Conservation (phyloP, 2,797 vertebrate species). For the Syngnathus rostellatus region DNA sequence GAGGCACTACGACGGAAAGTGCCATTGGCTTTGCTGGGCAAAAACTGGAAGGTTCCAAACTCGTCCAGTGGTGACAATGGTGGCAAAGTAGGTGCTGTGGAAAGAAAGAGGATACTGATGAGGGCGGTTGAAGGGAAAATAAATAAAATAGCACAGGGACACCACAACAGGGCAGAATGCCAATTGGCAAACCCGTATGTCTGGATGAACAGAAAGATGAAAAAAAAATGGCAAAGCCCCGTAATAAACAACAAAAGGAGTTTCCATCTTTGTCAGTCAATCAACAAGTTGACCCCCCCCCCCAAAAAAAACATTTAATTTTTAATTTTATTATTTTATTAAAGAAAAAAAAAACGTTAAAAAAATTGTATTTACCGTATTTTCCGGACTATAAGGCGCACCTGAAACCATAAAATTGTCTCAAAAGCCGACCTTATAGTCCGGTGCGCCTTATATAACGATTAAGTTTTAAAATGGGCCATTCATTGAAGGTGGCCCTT, state of each 20-base stretch:
- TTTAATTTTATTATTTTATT: no score
- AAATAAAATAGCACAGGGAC: not conserved
- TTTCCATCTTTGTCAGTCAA: not conserved
- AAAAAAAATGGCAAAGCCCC: not conserved
- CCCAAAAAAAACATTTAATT: not conserved
- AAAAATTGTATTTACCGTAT: not conserved
- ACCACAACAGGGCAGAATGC: no score
- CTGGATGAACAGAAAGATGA: not conserved
- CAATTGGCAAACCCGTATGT: not conserved
- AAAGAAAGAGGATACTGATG: slow-evolving; percentile 18
- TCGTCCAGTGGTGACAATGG: slow-evolving; percentile 13
- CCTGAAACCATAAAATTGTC: no score
- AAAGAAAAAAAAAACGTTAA: not conserved
- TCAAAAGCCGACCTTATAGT: no score
- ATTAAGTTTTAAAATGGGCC: no score
- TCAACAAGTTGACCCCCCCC: not conserved
- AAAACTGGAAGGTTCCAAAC: slow-evolving; percentile 53
- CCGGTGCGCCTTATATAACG: no score
- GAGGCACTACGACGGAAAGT: slow-evolving; percentile 23
- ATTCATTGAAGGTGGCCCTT: no score
- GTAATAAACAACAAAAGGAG: not conserved
- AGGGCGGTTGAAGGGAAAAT: not conserved
- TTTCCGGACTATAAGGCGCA: no score
- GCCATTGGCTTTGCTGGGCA: slow-evolving; percentile 42
- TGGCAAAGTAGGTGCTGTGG: slow-evolving; percentile 22